phyloP scores from a whole-genome alignment of 2,888 invertebrate species.

The Entomobrya proxima region DNA sequence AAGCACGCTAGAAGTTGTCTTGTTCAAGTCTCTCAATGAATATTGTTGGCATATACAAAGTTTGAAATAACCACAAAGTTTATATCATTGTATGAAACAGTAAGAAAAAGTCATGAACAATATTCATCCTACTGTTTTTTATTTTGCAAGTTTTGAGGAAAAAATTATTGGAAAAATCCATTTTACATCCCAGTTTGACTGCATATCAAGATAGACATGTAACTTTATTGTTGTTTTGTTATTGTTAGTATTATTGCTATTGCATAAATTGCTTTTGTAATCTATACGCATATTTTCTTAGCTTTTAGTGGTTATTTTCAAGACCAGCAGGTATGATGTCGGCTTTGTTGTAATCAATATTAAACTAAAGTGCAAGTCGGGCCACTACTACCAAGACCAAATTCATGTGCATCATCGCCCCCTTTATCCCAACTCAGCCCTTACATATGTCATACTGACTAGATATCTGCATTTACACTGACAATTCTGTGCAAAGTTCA shows the following conservation, averaged over 20 bases:
- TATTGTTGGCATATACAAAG: too few species aligned
- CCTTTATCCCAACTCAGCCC: background rate
- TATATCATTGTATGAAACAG: too few species aligned
- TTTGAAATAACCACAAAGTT: too few species aligned
- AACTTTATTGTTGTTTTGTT: background rate
- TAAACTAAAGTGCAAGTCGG: conserved; percentile 25
- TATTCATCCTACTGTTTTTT: background rate
- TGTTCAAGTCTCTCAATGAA: too few species aligned
- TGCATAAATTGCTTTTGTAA: conserved; percentile 16
- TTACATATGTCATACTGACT: background rate
- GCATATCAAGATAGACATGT: conserved; percentile 25
- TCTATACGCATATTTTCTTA: background rate
- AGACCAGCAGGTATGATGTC: background rate
- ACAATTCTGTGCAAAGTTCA: conserved; percentile 43
- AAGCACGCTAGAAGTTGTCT: too few species aligned
- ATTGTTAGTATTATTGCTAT: background rate
- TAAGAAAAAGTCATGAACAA: too few species aligned
- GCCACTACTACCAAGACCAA: conserved; percentile 37
- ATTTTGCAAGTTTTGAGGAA: background rate
- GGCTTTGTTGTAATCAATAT: background rate
- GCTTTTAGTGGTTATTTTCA: background rate
- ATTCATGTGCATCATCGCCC: background rate
- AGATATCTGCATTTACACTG: background rate
- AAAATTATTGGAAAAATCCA: background rate
- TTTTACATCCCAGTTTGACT: conserved; percentile 55